Evolutionary conservation across 2,888 invertebrate genomes (phyloP).

Genomic region (Diaphora mendica): DNA sequence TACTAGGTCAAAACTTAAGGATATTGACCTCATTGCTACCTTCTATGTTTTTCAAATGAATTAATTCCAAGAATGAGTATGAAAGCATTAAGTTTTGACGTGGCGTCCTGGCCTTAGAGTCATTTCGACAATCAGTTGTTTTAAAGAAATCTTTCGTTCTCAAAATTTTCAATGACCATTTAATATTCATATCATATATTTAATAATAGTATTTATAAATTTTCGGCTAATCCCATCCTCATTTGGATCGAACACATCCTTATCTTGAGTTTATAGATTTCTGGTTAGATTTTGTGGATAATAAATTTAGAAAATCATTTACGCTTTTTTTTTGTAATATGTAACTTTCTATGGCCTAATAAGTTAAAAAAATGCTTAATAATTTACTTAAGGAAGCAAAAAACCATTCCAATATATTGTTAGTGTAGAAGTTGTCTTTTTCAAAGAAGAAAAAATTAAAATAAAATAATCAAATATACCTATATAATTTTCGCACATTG

Average conservation of each 20-base stretch:
- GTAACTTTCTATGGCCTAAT: not conserved
- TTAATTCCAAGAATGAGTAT: not conserved
- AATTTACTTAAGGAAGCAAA: not conserved
- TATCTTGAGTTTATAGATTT: not conserved
- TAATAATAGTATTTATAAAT: not conserved
- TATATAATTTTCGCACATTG: not conserved
- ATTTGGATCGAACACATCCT: not conserved
- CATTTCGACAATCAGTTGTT: not conserved
- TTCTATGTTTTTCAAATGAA: not conserved
- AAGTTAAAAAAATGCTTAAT: not conserved
- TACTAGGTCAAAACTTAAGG: slow-evolving; percentile 24
- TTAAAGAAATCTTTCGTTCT: not conserved
- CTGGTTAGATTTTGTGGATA: not conserved
- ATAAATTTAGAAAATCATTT: not conserved
- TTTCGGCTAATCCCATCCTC: not conserved
- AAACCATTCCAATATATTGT: not conserved
- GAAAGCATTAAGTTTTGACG: no score
- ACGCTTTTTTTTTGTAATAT: not conserved
- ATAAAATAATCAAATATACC: not conserved
- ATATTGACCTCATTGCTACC: slow-evolving; percentile 29
- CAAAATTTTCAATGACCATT: not conserved
- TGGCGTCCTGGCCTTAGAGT: not conserved
- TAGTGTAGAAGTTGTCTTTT: no score
- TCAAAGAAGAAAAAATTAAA: no score
- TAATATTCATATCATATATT: not conserved